Base-by-base conservation (phyloP, 2,113 vertebrate species). In the Macroglossus sobrinus region DNA sequence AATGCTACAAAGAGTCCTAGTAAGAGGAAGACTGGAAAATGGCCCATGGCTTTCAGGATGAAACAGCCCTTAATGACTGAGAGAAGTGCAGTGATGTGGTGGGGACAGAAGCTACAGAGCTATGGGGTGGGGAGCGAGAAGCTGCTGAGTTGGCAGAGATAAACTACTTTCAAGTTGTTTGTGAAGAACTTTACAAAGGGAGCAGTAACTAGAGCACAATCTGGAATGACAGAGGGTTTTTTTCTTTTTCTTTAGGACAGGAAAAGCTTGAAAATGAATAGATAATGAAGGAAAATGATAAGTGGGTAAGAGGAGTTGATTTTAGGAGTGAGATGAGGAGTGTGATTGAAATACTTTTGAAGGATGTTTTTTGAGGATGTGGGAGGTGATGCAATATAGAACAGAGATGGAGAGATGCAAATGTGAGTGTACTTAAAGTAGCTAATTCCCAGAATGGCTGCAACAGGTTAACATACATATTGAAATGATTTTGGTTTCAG, bases 291-390 rank as follows among this genome's bases (percentile, higher is more conserved):
- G 90, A 78, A 81, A 57, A 96, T 7, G 33, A 81, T 7, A 38
- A 66, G 35, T 6, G 89, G 64, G 63, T 33, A 88, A 86, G 57
- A 91, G 16, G 69, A 66, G n/a, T 35, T 21, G 14, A 89, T 55
- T 84, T 93, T 76, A 47, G 19, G 63, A 80, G 47, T 40, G 50
- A 57, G 40, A 21, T 8, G 21, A 33, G 16, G 13, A 35, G 53
- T 45, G 80, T 21, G 71, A 93, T 0, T 50, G n/a, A 61, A 72
- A 71, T 64, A 89, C 22, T 15, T 74, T 33, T 69, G 72, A 64
- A 86, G 69, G 68, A 85, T 47, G n/a, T 93, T 28, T 95, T 84
- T 90, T 75, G 79, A 93, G n/a, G 21, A 76, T 38, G 14, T 74
- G 22, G 35, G 57, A 92, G 35, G 47, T 74, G 57, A 69, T 64